phyloP scores from a whole-genome alignment of 1,140 invertebrate genomes.

The Cecropterus lyciades region DNA sequence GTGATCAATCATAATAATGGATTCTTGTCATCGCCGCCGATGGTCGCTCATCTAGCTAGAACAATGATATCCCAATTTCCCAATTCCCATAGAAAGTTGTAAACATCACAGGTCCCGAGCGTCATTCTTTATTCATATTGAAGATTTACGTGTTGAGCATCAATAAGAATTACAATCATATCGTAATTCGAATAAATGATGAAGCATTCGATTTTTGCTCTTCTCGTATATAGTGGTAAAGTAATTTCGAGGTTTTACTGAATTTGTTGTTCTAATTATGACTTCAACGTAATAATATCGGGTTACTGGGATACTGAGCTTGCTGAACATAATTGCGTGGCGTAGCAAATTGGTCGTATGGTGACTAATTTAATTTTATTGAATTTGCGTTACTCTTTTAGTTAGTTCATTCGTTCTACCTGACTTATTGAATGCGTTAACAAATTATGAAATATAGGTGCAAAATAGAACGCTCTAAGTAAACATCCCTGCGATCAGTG shows the following conservation, averaged over 20 bases:
- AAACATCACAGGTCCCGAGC: slow-evolving; percentile 47
- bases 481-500: background rate
- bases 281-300: no score
- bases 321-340: no score
- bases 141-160: slow-evolving; percentile 24
- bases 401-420: no score
- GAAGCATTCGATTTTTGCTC: no score
- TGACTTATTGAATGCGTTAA: no score
- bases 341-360: no score
- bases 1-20: slow-evolving; percentile 20
- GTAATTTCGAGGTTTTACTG: no score
- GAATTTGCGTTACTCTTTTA: no score
- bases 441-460: background rate
- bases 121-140: slow-evolving; percentile 38
- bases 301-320: no score
- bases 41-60: slow-evolving; percentile 10
- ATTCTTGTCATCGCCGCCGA: slow-evolving; percentile 18
- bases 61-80: slow-evolving; percentile 48
- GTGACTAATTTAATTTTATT: no score
- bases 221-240: no score
- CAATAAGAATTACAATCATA: slow-evolving; percentile 18
- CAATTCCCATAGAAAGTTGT: slow-evolving; percentile 68
- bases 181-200: slow-evolving; percentile 18
- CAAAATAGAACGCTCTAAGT: background rate
- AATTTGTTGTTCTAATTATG: no score